Evolutionary conservation across 2,888 invertebrate species (phyloP).

Genomic region (Rhagonycha fulva): DNA sequence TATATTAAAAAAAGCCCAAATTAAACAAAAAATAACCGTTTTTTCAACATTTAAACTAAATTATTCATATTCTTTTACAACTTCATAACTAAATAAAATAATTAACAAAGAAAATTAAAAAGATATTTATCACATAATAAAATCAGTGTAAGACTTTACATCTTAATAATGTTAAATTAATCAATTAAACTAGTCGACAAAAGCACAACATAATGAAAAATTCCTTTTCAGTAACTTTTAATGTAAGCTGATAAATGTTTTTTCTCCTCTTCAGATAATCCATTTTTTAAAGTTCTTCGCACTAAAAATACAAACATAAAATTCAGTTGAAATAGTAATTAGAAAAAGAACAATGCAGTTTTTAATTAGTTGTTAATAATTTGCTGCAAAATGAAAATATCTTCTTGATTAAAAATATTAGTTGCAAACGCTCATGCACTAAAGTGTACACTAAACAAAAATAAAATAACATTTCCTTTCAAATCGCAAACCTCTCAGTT

Average conservation of each 20-base stretch:
- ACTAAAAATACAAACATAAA: slow-evolving; percentile 62
- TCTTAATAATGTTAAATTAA: slow-evolving; percentile 34
- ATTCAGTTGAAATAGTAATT: background rate
- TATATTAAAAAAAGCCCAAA: background rate
- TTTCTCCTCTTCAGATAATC: slow-evolving; percentile 80
- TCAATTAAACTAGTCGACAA: slow-evolving; percentile 30
- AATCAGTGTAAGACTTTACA: slow-evolving; percentile 46
- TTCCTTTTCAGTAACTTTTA: slow-evolving; percentile 65
- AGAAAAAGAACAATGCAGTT: background rate
- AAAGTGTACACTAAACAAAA: background rate
- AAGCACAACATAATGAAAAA: slow-evolving; percentile 23
- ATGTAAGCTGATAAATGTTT: slow-evolving; percentile 76
- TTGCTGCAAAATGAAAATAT: background rate
- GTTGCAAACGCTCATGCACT: background rate
- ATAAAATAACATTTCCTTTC: background rate
- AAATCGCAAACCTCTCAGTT: slow-evolving; percentile 2
- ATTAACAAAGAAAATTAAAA: slow-evolving; percentile 22
- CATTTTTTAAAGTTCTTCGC: slow-evolving; percentile 80
- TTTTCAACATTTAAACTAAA: background rate
- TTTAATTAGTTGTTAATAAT: background rate
- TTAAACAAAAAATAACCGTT: background rate
- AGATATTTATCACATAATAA: slow-evolving; percentile 49
- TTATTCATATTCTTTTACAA: slow-evolving; percentile 1
- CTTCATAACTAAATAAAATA: slow-evolving; percentile 16
- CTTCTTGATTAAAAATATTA: background rate